Evolutionary conservation across 2,113 vertebrate genomes (phyloP), one percentile per base, ranked within the genome.

Genomic region (Notothenia rossii): DNA sequence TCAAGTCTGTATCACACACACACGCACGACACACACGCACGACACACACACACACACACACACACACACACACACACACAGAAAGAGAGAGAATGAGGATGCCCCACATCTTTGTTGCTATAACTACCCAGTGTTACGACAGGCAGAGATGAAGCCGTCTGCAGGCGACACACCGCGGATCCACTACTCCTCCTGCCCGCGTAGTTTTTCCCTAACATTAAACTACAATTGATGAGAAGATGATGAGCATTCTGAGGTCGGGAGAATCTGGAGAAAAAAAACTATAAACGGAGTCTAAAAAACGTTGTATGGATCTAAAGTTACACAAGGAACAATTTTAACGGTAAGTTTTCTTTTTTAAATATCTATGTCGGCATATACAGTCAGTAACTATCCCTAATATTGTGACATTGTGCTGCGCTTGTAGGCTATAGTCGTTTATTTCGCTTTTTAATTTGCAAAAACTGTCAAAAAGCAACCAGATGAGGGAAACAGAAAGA

Each of bases 41-140:
- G n/a, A 20, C 29, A 53, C 65, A 53, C 62, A 64, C 62, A 29
- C 66, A 14, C 50, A 20, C 50, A 10, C 68, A 29, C 20, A 13
- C 25, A 17, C 46, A 12, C 29, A 50, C 17, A 7, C 29, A n/a
- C 65, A 51, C 49, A 4, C 29, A 0, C 49, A 7, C 40, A 33
- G 62, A 1, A 56, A 67, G 53, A 60, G 43, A 22, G 80, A 54
- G 62, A n/a, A 75, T 45, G 66, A 51, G 43, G 43, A 74, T 75
- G 64, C 71, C 71, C 79, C 81, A 81, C 75, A 82, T 87, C 80
- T 61, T 79, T 25, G 68, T 73, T 55, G 77, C 81, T 83, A 48
- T 75, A 83, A 85, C 80, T 77, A 66, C 55, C 77, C 79, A 84
- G 55, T n/a, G 70, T 56, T 51, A n/a, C 81, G 14, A 72, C 75